phyloP scores from a whole-genome alignment of 2,888 invertebrate genomes.

The Drosophila kuntzei region DNA sequence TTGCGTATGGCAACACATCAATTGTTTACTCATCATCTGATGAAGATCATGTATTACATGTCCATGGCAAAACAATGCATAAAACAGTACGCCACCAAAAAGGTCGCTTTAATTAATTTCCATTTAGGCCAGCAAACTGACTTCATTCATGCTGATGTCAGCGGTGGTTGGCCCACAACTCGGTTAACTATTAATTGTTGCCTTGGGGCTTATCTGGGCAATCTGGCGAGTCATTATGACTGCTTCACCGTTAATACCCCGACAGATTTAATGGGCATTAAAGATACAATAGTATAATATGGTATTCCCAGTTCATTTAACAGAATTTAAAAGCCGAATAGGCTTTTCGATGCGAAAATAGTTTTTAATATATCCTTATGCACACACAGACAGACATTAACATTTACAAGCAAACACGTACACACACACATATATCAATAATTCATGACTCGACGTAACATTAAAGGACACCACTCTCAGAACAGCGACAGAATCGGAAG shows the following conservation, averaged over 20 bases:
- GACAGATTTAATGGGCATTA: constrained; percentile 27
- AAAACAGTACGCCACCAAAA: background rate
- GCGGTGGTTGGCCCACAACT: background rate
- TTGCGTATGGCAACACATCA: constrained; percentile 23
- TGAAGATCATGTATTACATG: constrained; percentile 32
- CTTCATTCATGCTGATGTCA: constrained; percentile 23
- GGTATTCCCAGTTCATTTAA: constrained; percentile 3
- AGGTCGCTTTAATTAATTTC: constrained; percentile 47
- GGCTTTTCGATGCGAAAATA: constrained; percentile 9
- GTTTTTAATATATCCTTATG: constrained; percentile 26
- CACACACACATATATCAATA: constrained; percentile 59
- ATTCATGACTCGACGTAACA: constrained; percentile 64
- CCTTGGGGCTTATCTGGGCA: constrained; percentile 36
- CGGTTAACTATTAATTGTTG: constrained; percentile 40
- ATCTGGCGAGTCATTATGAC: constrained; percentile 27
- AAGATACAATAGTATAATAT: background rate
- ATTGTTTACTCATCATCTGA: constrained; percentile 33
- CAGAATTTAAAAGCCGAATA: constrained; percentile 4
- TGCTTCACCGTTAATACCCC: constrained; percentile 14
- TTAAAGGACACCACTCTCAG: constrained; percentile 58
- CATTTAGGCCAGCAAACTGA: constrained; percentile 40
- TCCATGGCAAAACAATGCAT: constrained; percentile 8
- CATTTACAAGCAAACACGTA: constrained; percentile 1
- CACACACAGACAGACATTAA: constrained; percentile 2
- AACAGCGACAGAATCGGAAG: constrained; percentile 54